Conservation (phyloP, 2,888 invertebrate genomes). For the Harpalus rubripes region DNA sequence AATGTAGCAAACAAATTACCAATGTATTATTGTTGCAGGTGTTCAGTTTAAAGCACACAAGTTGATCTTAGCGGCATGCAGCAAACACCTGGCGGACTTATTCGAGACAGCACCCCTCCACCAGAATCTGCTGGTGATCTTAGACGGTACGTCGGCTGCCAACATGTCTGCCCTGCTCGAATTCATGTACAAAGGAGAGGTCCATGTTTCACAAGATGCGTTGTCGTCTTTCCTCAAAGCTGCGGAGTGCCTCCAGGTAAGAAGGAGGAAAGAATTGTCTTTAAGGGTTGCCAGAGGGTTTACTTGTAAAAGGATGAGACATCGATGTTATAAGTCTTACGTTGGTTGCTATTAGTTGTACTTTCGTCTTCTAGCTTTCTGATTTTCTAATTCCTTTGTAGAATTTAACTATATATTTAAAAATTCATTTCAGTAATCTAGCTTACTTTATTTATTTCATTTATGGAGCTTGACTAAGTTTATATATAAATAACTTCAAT, state of each 20-base stretch:
- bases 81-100: constrained; percentile 94
- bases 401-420: too few species aligned
- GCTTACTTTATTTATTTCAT: too few species aligned
- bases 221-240: constrained; percentile 94
- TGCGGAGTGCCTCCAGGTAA: constrained; percentile 92
- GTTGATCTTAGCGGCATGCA: constrained; percentile 94
- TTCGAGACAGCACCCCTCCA: constrained; percentile 92
- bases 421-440: too few species aligned
- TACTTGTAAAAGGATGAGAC: too few species aligned
- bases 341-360: too few species aligned
- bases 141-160: constrained; percentile 93
- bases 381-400: too few species aligned
- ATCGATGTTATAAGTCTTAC: too few species aligned
- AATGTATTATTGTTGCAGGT: constrained; percentile 79
- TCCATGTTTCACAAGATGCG: constrained; percentile 94
- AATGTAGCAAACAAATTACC: too few species aligned
- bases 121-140: constrained; percentile 90
- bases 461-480: too few species aligned
- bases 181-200: constrained; percentile 97
- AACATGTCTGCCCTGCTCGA: constrained; percentile 95
- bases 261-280: constrained; percentile 15
- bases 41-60: constrained; percentile 95
- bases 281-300: too few species aligned
- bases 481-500: too few species aligned
- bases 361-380: too few species aligned